These are phyloP conservation scores for Catocala fraxini DNA, from an alignment of 2,888 invertebrate species.

Conservation along the genomic window DNA sequence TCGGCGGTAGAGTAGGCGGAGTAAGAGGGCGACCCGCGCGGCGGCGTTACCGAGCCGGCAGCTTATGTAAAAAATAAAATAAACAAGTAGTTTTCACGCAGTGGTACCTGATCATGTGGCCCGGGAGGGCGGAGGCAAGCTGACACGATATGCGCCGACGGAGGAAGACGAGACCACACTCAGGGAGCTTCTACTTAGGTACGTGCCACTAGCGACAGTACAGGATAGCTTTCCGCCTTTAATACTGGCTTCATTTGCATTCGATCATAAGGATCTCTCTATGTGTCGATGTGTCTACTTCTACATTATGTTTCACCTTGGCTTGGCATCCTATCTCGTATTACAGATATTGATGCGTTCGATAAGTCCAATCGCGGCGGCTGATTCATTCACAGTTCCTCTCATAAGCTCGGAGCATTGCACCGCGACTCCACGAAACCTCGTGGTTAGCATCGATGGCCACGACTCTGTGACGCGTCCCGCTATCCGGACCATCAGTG, in stretches of 20 bases:
- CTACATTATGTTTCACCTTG: slow-evolving; percentile 58
- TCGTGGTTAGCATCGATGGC: slow-evolving; percentile 76
- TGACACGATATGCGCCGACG: slow-evolving; percentile 94
- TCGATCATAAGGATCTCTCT: slow-evolving; percentile 65
- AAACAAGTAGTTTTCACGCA: slow-evolving; percentile 83
- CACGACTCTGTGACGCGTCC: slow-evolving; percentile 58
- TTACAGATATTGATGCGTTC: slow-evolving; percentile 81
- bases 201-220: slow-evolving; percentile 79
- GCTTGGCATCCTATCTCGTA: slow-evolving; percentile 84
- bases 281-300: slow-evolving; percentile 69
- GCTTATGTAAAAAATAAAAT: slow-evolving; percentile 55
- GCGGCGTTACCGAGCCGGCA: not conserved
- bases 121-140: slow-evolving; percentile 88
- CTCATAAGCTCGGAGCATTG: slow-evolving; percentile 71
- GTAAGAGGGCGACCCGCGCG: not conserved
- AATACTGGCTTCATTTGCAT: slow-evolving; percentile 78
- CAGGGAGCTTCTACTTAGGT: slow-evolving; percentile 98
- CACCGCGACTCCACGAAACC: slow-evolving; percentile 43
- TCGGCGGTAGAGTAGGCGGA: slow-evolving; percentile 17
- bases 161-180: slow-evolving; percentile 97
- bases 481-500: slow-evolving; percentile 42
- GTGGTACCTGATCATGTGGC: slow-evolving; percentile 87
- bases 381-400: slow-evolving; percentile 64
- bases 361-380: slow-evolving; percentile 58
- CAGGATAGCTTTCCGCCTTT: slow-evolving; percentile 79